Conservation (phyloP, 2,888 invertebrate species). For the Xestoiulus laeticollis region DNA sequence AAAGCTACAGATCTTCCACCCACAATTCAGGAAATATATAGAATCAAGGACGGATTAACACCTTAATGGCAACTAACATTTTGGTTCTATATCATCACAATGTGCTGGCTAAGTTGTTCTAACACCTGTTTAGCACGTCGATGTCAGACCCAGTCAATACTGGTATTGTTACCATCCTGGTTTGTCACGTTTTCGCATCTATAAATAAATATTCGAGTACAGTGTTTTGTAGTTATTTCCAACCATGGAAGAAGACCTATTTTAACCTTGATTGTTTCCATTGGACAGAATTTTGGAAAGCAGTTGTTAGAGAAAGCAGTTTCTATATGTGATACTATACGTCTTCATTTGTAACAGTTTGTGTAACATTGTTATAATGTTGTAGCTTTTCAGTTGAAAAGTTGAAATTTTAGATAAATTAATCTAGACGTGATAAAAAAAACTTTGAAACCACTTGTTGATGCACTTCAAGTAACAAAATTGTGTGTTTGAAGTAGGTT, state of each 20-base stretch:
- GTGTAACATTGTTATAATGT: neutral
- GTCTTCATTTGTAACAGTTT: neutral
- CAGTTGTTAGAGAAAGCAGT: neutral
- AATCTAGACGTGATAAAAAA: too few relatives aligned
- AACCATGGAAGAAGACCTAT: neutral
- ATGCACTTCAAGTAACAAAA: too few relatives aligned
- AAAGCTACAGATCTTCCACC: neutral
- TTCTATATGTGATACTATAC: neutral
- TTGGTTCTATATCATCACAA: too few relatives aligned
- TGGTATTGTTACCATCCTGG: neutral
- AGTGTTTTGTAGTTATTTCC: neutral
- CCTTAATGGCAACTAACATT: neutral
- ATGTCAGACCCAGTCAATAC: neutral
- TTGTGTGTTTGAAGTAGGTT: too few relatives aligned
- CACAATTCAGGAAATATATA: neutral
- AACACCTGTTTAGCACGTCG: neutral
- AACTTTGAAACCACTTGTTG: neutral
- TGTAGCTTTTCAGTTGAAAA: too few relatives aligned
- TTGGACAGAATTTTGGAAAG: neutral
- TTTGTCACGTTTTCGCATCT: neutral
- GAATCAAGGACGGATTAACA: neutral
- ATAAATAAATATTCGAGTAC: neutral
- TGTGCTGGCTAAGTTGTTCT: neutral
- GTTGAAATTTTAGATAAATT: too few relatives aligned
- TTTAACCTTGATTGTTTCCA: neutral